A percentile compares a stretch with the other conserved stretches of the same genome.
Conservation (phyloP, 53 echinoderm and acorn worm genomes). For the Holothuria scabra region DNA sequence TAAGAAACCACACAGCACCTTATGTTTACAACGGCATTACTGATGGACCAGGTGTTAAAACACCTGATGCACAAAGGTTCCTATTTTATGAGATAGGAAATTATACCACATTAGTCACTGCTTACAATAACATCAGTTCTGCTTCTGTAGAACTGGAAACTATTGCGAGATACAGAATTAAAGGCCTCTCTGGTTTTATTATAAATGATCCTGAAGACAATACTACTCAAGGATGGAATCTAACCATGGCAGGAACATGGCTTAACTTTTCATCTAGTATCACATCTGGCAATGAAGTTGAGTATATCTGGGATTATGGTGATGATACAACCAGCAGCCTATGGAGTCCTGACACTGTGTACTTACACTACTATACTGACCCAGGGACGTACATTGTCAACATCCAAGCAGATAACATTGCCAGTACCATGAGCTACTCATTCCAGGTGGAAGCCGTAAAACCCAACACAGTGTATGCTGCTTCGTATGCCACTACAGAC, state of each 20-base stretch:
- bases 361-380: constrained; percentile 56
- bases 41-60: constrained; percentile 69
- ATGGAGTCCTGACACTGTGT: constrained; percentile 61
- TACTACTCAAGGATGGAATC: constrained; percentile 78
- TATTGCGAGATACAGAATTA: constrained; percentile 74
- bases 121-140: constrained; percentile 74
- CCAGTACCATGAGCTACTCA: constrained; percentile 63
- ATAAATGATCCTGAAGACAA: constrained; percentile 60
- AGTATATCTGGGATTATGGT: constrained; percentile 75
- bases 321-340: constrained; percentile 56
- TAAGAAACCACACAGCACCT: constrained; percentile 54
- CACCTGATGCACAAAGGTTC: constrained; percentile 63
- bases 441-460: constrained; percentile 75
- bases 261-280: constrained; percentile 73
- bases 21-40: constrained; percentile 62
- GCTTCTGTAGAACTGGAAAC: constrained; percentile 61
- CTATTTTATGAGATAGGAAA: constrained; percentile 79
- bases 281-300: constrained; percentile 69
- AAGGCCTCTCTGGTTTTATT: constrained; percentile 64
- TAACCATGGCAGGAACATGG: constrained; percentile 73
- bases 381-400: constrained; percentile 68
- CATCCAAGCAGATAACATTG: constrained; percentile 78
- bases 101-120: constrained; percentile 68
- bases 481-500: constrained; percentile 67
- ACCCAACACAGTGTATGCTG: constrained; percentile 60